phyloP scores from a whole-genome alignment of 2,113 vertebrate species.

The Sakesphorus luctuosus region DNA sequence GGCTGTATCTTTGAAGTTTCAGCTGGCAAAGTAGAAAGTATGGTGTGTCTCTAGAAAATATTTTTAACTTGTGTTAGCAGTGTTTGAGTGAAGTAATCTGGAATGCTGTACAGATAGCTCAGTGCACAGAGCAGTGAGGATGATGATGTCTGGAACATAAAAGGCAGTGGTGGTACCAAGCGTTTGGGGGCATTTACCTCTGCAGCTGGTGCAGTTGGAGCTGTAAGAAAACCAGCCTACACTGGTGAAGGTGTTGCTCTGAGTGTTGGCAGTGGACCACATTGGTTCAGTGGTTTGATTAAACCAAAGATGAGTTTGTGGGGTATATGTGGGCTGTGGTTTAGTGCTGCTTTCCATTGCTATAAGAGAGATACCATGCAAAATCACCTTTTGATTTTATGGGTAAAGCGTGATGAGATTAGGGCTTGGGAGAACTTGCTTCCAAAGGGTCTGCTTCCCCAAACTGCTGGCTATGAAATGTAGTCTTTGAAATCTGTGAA shows the following conservation, averaged over 20 bases:
- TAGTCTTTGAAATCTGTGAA: neutral
- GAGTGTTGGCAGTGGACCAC: neutral
- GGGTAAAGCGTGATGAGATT: neutral
- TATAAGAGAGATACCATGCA: neutral
- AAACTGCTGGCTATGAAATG: neutral
- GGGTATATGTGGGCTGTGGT: neutral
- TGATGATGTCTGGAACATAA: neutral
- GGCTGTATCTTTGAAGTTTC: neutral
- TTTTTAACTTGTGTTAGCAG: neutral
- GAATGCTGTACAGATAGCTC: neutral
- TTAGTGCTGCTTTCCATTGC: neutral
- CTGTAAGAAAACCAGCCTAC: accelerated
- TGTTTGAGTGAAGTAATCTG: neutral
- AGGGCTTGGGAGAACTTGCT: neutral
- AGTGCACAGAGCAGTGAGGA: neutral
- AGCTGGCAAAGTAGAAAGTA: neutral
- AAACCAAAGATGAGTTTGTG: too few relatives aligned
- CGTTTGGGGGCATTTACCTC: neutral
- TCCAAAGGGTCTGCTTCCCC: neutral
- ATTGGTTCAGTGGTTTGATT: neutral
- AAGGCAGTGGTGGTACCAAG: neutral
- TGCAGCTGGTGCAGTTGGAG: neutral
- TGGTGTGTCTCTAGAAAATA: neutral
- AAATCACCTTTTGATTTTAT: neutral
- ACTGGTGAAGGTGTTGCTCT: neutral